Evolutionary conservation across 2,888 invertebrate genomes (phyloP), one percentile per base, ranked within the genome.

Genomic region (Drosophila macrospina): DNA sequence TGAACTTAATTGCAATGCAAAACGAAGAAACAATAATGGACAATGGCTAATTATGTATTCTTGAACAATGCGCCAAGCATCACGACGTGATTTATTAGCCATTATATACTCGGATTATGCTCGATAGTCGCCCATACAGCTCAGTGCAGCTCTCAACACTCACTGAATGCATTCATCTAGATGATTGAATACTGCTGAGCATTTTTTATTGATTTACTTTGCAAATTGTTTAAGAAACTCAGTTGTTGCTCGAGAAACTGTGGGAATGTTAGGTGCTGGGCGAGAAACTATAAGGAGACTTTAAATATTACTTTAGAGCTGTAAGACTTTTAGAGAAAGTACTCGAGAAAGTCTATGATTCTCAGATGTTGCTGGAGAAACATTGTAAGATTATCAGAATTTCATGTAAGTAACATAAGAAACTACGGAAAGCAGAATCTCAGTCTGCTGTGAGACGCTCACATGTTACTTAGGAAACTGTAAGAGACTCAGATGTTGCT

Each of bases 1-100:
- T 69, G 59, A 51, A 61, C 44, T 70, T 79, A 69, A 81, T 79
- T 76, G 76, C 67, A 61, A 63, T 73, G 73, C 78, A 73, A 73
- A 69, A 42, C 68, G 63, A 20, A 45, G 32, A 60, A 54, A 57
- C 68, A 66, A 80, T 80, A 62, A 80, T 65, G 51, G 48, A 74
- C 63, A 69, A 67, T 52, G 45, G 44, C 39, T 62, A 78, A 80
- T 79, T 78, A 74, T 56, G 67, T 66, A 61, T 77, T 67, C 63
- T 28, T 15, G 45, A 28, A 34, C 55, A 57, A 34, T 37, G 42
- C 47, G 41, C 30, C 13, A 30, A 41, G 41, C 41, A 54, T 8
- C 10, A 13, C 24, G 59, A 60, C 50, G 44, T 65, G 80, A 78
- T 80, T 78, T 71, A 80, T 70, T 65, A 20, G 36, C 48, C 36